Conservation (phyloP, 2,113 vertebrate species). For the Notarius lentiginosus region DNA sequence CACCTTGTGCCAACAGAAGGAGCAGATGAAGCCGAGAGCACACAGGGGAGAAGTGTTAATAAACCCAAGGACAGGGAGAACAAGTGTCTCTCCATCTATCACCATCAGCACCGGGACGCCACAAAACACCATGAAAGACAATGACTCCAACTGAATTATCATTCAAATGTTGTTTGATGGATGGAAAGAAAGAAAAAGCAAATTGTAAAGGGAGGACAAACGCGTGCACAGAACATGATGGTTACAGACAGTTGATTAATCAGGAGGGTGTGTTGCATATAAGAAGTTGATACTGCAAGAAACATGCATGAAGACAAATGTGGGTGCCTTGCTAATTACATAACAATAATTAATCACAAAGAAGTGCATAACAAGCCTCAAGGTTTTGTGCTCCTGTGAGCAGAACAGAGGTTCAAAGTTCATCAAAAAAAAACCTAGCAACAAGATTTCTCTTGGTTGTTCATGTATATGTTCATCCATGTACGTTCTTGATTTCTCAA, state of each 20-base stretch:
- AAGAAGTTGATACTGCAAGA: slow-evolving; percentile 35
- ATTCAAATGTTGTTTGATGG: slow-evolving; percentile 42
- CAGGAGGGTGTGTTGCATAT: slow-evolving; percentile 26
- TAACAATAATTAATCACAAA: slow-evolving; percentile 58
- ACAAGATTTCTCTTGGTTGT: background rate
- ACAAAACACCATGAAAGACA: slow-evolving; percentile 53
- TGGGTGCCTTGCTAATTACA: slow-evolving; percentile 51
- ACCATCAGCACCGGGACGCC: slow-evolving; percentile 48
- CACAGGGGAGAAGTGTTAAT: slow-evolving; percentile 53
- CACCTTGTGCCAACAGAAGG: slow-evolving; percentile 51
- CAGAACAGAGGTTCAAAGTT: slow-evolving; percentile 38
- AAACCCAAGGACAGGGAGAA: slow-evolving; percentile 55
- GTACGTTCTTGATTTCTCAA: background rate
- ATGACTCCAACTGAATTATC: slow-evolving; percentile 44
- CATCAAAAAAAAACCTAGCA: slow-evolving; percentile 21
- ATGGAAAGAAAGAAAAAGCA: slow-evolving; percentile 32
- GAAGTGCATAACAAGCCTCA: slow-evolving; percentile 34
- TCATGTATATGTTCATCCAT: background rate
- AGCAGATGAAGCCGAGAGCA: slow-evolving; percentile 48
- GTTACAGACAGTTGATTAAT: slow-evolving; percentile 45
- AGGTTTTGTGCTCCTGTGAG: slow-evolving; percentile 34
- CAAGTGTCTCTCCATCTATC: slow-evolving; percentile 56
- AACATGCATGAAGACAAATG: slow-evolving; percentile 49
- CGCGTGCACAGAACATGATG: slow-evolving; percentile 20
- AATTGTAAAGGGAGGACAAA: slow-evolving; percentile 29